These are phyloP conservation scores for Astatoreochromis straeleni DNA, from an alignment of 2,113 vertebrate species.

Conservation along the genomic window DNA sequence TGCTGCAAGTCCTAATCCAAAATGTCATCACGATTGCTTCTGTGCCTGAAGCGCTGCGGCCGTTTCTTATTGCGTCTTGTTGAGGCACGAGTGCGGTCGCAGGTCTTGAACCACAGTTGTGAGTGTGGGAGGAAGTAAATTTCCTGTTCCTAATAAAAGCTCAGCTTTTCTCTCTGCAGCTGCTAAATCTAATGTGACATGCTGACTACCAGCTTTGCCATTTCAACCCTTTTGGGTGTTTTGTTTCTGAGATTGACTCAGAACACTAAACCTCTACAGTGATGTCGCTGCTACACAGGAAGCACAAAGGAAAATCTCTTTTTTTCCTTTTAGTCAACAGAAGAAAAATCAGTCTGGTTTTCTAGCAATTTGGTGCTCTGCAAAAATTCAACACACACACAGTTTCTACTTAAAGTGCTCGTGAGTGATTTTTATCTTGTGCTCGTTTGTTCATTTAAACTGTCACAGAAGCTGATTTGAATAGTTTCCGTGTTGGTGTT, in stretches of 20 bases:
- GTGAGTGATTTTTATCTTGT: not conserved
- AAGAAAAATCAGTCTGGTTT: not conserved
- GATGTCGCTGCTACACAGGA: not conserved
- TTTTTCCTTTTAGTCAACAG: not conserved
- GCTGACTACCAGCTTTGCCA: not conserved
- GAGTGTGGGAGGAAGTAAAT: not conserved
- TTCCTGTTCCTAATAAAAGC: not conserved
- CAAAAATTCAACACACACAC: not conserved
- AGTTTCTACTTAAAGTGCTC: not conserved
- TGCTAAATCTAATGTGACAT: not conserved
- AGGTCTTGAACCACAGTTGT: not conserved
- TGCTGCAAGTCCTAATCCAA: not conserved
- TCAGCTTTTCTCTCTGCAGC: not conserved
- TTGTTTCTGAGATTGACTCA: not conserved
- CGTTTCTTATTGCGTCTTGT: not conserved
- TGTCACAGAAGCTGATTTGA: not conserved
- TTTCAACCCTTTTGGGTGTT: not conserved
- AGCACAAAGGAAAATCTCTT: not conserved
- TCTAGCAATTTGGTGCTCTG: not conserved
- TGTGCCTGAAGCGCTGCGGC: not conserved
- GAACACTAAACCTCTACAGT: not conserved
- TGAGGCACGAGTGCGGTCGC: not conserved
- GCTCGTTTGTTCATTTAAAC: not conserved
- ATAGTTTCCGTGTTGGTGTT: not conserved
- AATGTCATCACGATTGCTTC: not conserved